phyloP scores from a whole-genome alignment of 2,888 invertebrate genomes.

The Meganola albula region DNA sequence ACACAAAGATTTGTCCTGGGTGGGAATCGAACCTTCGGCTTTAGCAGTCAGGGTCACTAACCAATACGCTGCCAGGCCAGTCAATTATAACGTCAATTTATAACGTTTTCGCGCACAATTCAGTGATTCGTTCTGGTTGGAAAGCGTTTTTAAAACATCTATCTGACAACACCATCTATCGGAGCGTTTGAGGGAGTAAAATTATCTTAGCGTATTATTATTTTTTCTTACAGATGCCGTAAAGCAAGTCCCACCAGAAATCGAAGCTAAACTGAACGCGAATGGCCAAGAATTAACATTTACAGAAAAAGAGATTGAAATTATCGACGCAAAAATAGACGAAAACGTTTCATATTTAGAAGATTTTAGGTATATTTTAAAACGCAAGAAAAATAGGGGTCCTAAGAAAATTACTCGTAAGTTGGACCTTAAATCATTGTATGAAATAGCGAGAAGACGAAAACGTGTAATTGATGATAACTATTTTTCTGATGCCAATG shows the following conservation, averaged over 20 bases:
- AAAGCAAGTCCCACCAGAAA: slow-evolving; percentile 30
- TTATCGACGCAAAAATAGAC: slow-evolving; percentile 52
- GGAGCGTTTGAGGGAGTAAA: no score
- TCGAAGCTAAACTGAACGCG: slow-evolving; percentile 45
- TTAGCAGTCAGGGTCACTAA: no score
- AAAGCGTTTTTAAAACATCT: no score
- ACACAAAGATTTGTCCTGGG: no score
- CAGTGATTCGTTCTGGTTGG: no score
- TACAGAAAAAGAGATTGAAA: slow-evolving; percentile 57
- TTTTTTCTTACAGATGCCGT: slow-evolving; percentile 22
- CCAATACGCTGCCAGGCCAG: no score
- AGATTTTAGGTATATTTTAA: slow-evolving; percentile 51
- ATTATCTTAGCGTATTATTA: slow-evolving; percentile 1
- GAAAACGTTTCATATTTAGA: slow-evolving; percentile 57
- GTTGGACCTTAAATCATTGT: slow-evolving; percentile 49
- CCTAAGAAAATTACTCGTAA: slow-evolving; percentile 36
- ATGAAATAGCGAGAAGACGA: slow-evolving; percentile 51
- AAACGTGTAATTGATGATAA: slow-evolving; percentile 31
- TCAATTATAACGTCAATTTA: no score
- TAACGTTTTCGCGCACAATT: no score
- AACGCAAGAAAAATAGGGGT: slow-evolving; percentile 34
- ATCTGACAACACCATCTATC: no score
- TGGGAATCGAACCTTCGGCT: no score
- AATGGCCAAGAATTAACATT: slow-evolving; percentile 42
- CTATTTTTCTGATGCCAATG: slow-evolving; percentile 37